Base-by-base conservation (phyloP, 2,888 invertebrate genomes). In the Diaperis boleti region DNA sequence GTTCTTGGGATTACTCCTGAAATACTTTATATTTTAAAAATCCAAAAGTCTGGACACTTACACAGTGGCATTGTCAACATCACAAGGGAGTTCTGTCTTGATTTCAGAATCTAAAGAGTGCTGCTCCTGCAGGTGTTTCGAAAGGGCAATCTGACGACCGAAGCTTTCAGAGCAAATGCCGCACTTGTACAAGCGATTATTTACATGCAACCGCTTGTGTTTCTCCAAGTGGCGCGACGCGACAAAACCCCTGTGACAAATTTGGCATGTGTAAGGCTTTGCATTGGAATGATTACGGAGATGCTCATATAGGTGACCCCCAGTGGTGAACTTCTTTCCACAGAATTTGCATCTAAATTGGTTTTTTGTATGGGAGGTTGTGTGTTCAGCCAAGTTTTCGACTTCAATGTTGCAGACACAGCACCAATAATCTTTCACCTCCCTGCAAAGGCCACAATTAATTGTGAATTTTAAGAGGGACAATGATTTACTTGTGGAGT, bases 231-330 rank as follows among this genome's bases (percentile, higher is more conserved):
- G 72, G 22, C 74, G 63, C 8, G 47, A 49, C 1, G 74, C 72
- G 33, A 72, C 67, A 63, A 78, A 76, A 20, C 69, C 57, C 37
- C 74, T 75, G 1, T 65, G 42, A 45, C 78, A 78, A n/a, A 65
- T 22, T 3, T 68, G 54, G 49, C 78, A 78, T 39, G 68, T 67
- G 49, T 67, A 64, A 1, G 71, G 69, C n/a, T 71, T 64, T 3
- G 70, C 63, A 44, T 76, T 70, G 20, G 73, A 72, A 66, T 78
- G 79, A 49, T 71, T 64, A 13, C 73, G 65, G 47, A 78, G 45
- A 66, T 79, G 79, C 60, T 78, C 76, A 3, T 73, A 71, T 15
- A 78, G 72, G 63, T 77, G 76, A 0, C 75, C 71, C 17, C 71
- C 72, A n/a, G 65, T 64, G 4, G 47, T 65, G 54, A 74, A 73